phyloP scores from a whole-genome alignment of 2,797 vertebrate genomes.

The Pelodytes ibericus region DNA sequence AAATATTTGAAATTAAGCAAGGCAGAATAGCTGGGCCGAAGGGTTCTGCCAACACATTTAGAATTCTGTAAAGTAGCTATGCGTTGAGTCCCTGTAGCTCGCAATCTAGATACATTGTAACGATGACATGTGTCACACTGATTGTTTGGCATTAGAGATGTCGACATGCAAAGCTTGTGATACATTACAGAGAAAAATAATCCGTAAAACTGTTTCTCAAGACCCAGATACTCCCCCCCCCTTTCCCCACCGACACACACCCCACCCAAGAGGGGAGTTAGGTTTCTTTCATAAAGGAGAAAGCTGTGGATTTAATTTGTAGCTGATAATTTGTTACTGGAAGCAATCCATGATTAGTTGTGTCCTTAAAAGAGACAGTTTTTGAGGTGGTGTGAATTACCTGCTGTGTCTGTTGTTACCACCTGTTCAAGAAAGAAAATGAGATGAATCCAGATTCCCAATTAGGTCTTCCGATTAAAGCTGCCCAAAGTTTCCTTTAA shows the following conservation, averaged over 20 bases:
- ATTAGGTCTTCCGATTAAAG: slow-evolving; percentile 80
- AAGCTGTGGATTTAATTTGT: slow-evolving; percentile 93
- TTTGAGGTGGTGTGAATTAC: slow-evolving; percentile 96
- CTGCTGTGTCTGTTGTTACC: slow-evolving; percentile 94
- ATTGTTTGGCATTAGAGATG: slow-evolving; percentile 31
- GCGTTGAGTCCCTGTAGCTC: slow-evolving; percentile 33
- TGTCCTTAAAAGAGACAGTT: slow-evolving; percentile 93
- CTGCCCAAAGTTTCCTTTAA: slow-evolving; percentile 78
- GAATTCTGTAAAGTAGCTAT: slow-evolving; percentile 6
- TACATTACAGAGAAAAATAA: slow-evolving; percentile 49
- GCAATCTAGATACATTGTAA: slow-evolving; percentile 35
- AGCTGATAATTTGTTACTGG: slow-evolving; percentile 94
- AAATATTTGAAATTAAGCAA: too few species aligned
- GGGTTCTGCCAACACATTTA: neutral
- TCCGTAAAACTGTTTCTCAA: slow-evolving; percentile 46
- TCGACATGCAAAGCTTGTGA: slow-evolving; percentile 28
- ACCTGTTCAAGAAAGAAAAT: slow-evolving; percentile 86
- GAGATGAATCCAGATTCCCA: slow-evolving; percentile 80
- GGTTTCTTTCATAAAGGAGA: slow-evolving; percentile 71
- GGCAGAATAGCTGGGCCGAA: too few species aligned
- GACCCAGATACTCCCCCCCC: too few species aligned
- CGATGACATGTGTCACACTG: slow-evolving; percentile 41
- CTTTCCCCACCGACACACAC: too few species aligned
- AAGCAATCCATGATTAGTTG: slow-evolving; percentile 89
- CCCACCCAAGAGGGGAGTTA: slow-evolving; percentile 52